These are phyloP conservation scores for Enteromius fasciolatus DNA, from an alignment of 2,797 vertebrate genomes.

Conservation along the genomic window DNA sequence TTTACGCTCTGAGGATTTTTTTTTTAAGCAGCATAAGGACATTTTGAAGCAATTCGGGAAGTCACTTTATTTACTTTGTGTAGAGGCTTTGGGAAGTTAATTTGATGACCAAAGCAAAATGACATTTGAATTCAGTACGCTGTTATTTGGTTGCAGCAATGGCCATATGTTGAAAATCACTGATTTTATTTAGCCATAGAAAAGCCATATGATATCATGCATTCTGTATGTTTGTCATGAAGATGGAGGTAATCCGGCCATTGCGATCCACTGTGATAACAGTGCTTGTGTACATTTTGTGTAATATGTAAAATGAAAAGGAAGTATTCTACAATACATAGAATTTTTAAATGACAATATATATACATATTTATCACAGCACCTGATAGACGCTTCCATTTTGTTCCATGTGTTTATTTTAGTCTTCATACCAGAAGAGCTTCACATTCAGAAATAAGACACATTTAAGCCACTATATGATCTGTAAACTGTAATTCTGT, in stretches of 20 bases:
- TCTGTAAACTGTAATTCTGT: slow-evolving; percentile 14
- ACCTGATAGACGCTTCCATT: slow-evolving; percentile 55
- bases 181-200: slow-evolving; percentile 87
- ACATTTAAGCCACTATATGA: background rate
- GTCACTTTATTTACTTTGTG: slow-evolving; percentile 88
- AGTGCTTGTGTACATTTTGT: slow-evolving; percentile 95
- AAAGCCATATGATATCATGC: slow-evolving; percentile 88
- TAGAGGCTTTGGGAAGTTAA: slow-evolving; percentile 81
- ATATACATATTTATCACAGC: slow-evolving; percentile 63
- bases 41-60: slow-evolving; percentile 79
- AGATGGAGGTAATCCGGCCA: slow-evolving; percentile 67
- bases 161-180: slow-evolving; percentile 78
- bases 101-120: slow-evolving; percentile 75
- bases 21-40: slow-evolving; percentile 3
- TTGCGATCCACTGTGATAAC: slow-evolving; percentile 88
- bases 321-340: slow-evolving; percentile 70
- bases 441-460: background rate
- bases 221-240: slow-evolving; percentile 44
- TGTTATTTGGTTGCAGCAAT: background rate
- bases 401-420: slow-evolving; percentile 32
- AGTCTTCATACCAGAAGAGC: background rate
- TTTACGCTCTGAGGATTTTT: slow-evolving; percentile 3
- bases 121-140: slow-evolving; percentile 69
- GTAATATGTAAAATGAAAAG: slow-evolving; percentile 86
- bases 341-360: slow-evolving; percentile 75